Evolutionary conservation across 2,797 vertebrate genomes (phyloP).

Genomic region (Pangasius djambal): DNA sequence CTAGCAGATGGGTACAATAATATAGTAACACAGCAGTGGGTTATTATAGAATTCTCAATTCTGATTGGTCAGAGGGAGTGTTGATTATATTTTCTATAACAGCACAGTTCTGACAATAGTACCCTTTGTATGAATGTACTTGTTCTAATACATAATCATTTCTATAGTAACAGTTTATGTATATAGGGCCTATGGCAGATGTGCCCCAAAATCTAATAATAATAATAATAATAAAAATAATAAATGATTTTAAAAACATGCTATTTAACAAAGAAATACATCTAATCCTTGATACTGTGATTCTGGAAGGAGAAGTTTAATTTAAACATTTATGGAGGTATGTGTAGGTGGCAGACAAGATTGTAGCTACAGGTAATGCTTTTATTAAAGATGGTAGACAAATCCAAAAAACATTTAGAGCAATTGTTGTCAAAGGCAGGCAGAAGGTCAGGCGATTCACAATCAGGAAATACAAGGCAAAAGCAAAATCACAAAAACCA

Average conservation of each 20-base stretch:
- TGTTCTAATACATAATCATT: neutral
- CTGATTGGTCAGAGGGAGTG: neutral
- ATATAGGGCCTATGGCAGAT: neutral
- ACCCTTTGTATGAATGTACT: neutral
- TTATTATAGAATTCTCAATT: neutral
- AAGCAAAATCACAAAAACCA: neutral
- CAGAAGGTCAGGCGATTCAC: neutral
- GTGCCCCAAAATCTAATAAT: neutral
- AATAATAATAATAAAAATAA: neutral
- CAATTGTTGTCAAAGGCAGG: neutral
- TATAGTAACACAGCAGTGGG: neutral
- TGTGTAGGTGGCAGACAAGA: neutral
- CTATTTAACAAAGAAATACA: neutral
- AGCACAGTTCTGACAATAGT: neutral
- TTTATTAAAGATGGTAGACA: neutral
- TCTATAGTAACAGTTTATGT: neutral
- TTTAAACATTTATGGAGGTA: neutral
- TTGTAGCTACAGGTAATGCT: neutral
- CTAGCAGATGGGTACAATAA: slow-evolving; percentile 1
- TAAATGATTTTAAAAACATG: neutral
- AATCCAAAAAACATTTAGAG: neutral
- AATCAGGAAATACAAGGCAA: neutral
- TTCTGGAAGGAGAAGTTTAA: neutral
- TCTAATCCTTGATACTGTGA: neutral
- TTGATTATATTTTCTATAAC: neutral